Evolutionary conservation across 2,113 vertebrate species (phyloP), one percentile per base, ranked within the genome.

Genomic region (Alces alces): DNA sequence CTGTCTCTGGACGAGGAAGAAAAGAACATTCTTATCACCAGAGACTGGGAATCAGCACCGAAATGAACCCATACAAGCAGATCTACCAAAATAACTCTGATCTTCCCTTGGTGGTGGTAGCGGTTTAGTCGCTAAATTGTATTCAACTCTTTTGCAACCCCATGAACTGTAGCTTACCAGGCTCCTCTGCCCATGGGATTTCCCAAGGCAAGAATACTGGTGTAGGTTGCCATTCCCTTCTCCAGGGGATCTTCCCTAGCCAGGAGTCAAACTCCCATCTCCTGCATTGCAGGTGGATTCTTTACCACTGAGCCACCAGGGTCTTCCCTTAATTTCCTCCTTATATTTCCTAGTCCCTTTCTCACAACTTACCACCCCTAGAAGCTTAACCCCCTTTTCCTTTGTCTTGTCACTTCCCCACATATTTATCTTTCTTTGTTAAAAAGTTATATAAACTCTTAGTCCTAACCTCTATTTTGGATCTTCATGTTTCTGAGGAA

Each of bases 111-210:
- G 6, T 55, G 70, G 70, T 76, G 23, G 36, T 43, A 2, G 70
- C 14, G 12, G 23, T 43, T 25, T 25, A 43, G 39, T 27, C 0
- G 1, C 11, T 43, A 25, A 73, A 25, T 73, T 0, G 0, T 25
- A 14, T 27, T 43, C 70, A 14, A 27, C 36, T 73, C 11, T 43
- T 70, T 73, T 73, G 70, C 36, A 43, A 27, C 36, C 11, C 36
- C 66, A 70, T 14, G 70, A 43, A 14, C 66, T 43, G 70, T 23
- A 73, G 12, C 5, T 43, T 14, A 39, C 36, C 21, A 25, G 70
- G 70, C 11, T 73, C 70, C 36, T 43, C 23, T 43, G 36, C 39
- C 70, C 70, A 43, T 76, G 23, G 70, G 39, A 43, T 27, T 76
- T 76, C 36, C 70, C 70, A 76, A 73, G 70, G 39, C 39, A 76